phyloP scores from a whole-genome alignment of 2,797 vertebrate species.

The Gambusia yucatana region DNA sequence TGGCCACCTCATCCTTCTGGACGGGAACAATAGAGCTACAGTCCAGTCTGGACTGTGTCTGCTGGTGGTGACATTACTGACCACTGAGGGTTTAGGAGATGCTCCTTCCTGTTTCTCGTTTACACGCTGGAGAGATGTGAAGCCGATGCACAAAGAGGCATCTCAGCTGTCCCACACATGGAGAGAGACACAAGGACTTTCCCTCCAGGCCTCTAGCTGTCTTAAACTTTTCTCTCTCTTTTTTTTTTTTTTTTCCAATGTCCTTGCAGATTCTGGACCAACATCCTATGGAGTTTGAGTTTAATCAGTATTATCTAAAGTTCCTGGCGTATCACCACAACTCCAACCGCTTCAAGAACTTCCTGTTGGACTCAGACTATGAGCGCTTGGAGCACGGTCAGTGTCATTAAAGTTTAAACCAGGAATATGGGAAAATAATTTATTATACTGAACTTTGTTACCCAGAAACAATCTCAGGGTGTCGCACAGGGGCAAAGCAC shows the following conservation, averaged over 20 bases:
- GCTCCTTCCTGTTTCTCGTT: slow-evolving; percentile 71
- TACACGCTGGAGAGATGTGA: slow-evolving; percentile 39
- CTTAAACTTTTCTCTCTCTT: slow-evolving; percentile 24
- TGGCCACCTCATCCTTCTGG: slow-evolving; percentile 61
- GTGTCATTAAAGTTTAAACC: slow-evolving; percentile 60
- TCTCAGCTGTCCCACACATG: slow-evolving; percentile 41
- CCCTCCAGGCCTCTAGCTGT: slow-evolving; percentile 12
- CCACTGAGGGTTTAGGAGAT: slow-evolving; percentile 62
- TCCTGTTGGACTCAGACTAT: slow-evolving; percentile 98
- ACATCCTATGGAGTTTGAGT: slow-evolving; percentile 97
- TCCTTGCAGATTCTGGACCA: slow-evolving; percentile 90
- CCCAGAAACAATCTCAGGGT: background rate
- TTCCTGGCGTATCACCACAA: slow-evolving; percentile 98
- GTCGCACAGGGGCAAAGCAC: no score
- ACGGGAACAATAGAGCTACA: slow-evolving; percentile 63
- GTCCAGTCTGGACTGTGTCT: slow-evolving; percentile 61
- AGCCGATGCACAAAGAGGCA: slow-evolving; percentile 31
- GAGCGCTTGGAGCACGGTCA: slow-evolving; percentile 96
- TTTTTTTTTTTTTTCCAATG: slow-evolving; percentile 35
- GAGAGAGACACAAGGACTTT: slow-evolving; percentile 8
- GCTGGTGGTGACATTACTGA: slow-evolving; percentile 67
- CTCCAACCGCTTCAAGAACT: slow-evolving; percentile 98
- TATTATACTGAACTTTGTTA: background rate
- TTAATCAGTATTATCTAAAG: slow-evolving; percentile 98
- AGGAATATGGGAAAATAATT: slow-evolving; percentile 10